Evolutionary conservation across 2,888 invertebrate genomes (phyloP), one percentile per base, ranked within the genome.

Genomic region (Exephanes ischioxanthus): DNA sequence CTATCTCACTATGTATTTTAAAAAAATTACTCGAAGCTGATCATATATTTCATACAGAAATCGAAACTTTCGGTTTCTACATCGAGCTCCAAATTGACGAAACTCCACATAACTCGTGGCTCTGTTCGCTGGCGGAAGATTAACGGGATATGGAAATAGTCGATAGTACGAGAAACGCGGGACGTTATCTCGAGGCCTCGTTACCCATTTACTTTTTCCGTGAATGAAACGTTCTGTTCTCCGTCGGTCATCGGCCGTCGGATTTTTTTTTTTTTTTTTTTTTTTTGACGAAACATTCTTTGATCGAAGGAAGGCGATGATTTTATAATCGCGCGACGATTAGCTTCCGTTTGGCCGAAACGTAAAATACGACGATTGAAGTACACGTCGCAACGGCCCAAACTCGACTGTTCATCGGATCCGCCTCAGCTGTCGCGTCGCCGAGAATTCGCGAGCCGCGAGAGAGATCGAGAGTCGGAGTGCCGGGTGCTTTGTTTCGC

Each of bases 401-500:
- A 80, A 58, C 71, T 72, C 63, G 53, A 72, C 33, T 19, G 30
- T 30, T 58, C 55, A 11, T 66, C 51, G 53, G 16, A n/a, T 55
- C n/a, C 16, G 26, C 72, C 51, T 66, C 22, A 41, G 72, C 66
- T 45, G 55, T 22, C 33, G 26, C 33, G 63, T 72, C 51, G n/a
- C 26, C 45, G 71, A 66, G 53, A 26, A 66, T 72, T 37, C 14
- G 63, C 37, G 33, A 22, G 37, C 19, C n/a, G 37, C 26, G n/a
- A 37, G 48, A 45, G 16, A 45, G 41, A 2, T n/a, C 19, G 53
- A 72, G 71, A 61, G 45, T n/a, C 33, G 66, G 51, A 76, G 48
- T 55, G 58, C 33, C 55, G 53, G 66, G 55, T 51, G 63, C 70
- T 84, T 84, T 84, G 80, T 80, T 80, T 84, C 79, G 79, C 63